Base-by-base conservation (phyloP, 2,797 vertebrate genomes). In the Acridotheres tristis region DNA sequence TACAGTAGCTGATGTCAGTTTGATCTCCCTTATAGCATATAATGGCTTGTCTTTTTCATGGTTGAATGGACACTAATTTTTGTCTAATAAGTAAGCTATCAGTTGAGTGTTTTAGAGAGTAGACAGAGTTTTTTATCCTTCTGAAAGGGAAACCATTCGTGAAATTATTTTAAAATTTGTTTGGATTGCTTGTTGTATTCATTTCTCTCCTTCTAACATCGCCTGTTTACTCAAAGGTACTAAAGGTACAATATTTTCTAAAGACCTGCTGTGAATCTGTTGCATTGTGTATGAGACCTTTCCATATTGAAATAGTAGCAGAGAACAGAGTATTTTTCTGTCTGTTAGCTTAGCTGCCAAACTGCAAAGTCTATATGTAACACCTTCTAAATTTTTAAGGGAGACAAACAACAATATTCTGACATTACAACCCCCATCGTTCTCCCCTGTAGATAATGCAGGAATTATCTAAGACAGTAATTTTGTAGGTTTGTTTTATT, bases 21-120 rank as follows among this genome's bases (percentile, higher is more conserved):
- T 97, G 95, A 92, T 96, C 96, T 95, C 83, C 94, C 93, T 94
- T 90, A 94, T 76, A 82, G 88, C 85, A 59, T 97, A 97, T 97
- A 97, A 97, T 97, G 96, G 97, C 87, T 96, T 93, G 73, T 95
- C 93, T 93, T 97, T 92, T 97, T 98, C 96, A 96, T 80, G 94
- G 94, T 87, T 96, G 96, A 96, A 94, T 88, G 89, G 95, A 94
- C 90, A 89, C 95, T 97, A 97, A 97, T 98, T 97, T 97, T 97
- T 96, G 88, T 94, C 93, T 98, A 97, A 96, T 97, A 97, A 96
- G 89, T 96, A 96, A 97, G 96, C 94, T 94, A 97, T 96, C 94
- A 95, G 84, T 94, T 84, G 96, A 97, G 96, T 96, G 90, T 86
- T 97, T 96, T 95, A 97, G 92, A 96, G 77, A 95, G 89, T 69